Base-by-base conservation (phyloP, 1,140 invertebrate species). In the Heterodera schachtii region DNA sequence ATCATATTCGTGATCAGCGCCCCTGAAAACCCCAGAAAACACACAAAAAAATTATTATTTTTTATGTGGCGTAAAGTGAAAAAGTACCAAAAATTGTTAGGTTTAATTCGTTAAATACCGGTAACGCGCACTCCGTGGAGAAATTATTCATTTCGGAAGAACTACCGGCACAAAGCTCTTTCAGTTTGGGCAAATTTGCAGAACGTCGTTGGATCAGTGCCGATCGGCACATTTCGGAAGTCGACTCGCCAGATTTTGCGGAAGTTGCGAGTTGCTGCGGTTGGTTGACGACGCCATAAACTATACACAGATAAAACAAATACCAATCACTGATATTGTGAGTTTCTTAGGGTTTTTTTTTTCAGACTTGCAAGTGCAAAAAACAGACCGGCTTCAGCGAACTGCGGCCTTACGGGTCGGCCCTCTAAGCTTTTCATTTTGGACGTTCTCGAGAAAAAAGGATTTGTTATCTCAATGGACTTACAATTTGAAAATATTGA, bases 181-280 rank as follows among this genome's bases (percentile, higher is more conserved):
- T 83, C 52, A 88, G 69, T 73, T 88, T 88, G 3, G 87, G 85
- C 43, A 88, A 78, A 77, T 87, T 79, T 13, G 87, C 87, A 11
- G 88, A 86, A 60, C 87, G 81, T 46, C 87, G 82, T 79, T 90
- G 88, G 21, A 87, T 87, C n/a, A 88, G 79, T 19, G 88, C 75
- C 21, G 84, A 86, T 74, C 87, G 86, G 70, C 83, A 88, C 31
- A 88, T 78, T 52, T 46, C n/a, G 21, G 73, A 9, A 46, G 49
- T 8, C 5, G 31, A 41, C 3, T 83, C 69, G 3, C n/a, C 41
- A 4, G 57, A 19, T 19, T 64, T 64, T 78, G 57, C 52, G 46
- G 49, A 4, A 49, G 78, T 2, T 19, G 78, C n/a, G 19, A 31
- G 60, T n/a, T 73, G 60, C 64, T 74, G 31, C 19, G 8, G 76